Evolutionary conservation across 2,888 invertebrate genomes (phyloP).

Genomic region (Caenorhabditis macrosperma): DNA sequence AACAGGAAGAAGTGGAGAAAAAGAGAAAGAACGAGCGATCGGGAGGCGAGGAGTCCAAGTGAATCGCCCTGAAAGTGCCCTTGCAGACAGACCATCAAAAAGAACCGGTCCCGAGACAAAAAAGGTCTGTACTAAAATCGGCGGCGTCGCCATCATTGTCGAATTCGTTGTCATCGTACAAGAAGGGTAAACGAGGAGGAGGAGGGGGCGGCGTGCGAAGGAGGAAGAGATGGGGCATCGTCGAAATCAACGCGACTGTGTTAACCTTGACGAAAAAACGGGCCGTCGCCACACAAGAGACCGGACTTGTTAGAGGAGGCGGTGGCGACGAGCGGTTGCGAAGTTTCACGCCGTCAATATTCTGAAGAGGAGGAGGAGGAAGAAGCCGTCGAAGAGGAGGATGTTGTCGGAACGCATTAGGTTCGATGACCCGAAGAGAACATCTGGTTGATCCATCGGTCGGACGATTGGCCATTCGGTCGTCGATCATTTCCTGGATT

Average conservation of each 20-base stretch:
- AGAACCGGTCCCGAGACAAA: constrained; percentile 48
- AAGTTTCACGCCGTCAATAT: constrained; percentile 34
- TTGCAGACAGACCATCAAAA: background rate
- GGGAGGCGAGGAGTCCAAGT: background rate
- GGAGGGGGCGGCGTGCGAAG: no score
- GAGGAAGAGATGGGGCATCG: constrained; percentile 31
- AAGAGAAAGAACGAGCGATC: background rate
- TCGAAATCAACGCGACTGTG: constrained; percentile 33
- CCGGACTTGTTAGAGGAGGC: constrained; percentile 50
- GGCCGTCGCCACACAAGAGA: constrained; percentile 22
- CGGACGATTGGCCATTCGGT: no score
- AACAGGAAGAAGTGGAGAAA: background rate
- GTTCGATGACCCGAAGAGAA: background rate
- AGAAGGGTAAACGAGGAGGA: constrained; percentile 18
- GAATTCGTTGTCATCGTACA: constrained; percentile 21
- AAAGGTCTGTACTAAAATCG: constrained; percentile 25
- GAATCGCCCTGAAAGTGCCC: constrained; percentile 24
- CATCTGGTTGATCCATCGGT: background rate
- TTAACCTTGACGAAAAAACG: constrained; percentile 49
- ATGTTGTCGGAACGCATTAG: background rate
- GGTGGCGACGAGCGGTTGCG: constrained; percentile 11
- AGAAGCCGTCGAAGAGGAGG: background rate
- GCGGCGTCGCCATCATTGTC: constrained; percentile 3
- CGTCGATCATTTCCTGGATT: no score
- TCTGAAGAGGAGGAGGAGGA: constrained; percentile 5